Percentiles rank a stretch among this genome's conserved stretches.
Conservation (phyloP, 2,888 invertebrate species). For the Himalopsyche anomala region DNA sequence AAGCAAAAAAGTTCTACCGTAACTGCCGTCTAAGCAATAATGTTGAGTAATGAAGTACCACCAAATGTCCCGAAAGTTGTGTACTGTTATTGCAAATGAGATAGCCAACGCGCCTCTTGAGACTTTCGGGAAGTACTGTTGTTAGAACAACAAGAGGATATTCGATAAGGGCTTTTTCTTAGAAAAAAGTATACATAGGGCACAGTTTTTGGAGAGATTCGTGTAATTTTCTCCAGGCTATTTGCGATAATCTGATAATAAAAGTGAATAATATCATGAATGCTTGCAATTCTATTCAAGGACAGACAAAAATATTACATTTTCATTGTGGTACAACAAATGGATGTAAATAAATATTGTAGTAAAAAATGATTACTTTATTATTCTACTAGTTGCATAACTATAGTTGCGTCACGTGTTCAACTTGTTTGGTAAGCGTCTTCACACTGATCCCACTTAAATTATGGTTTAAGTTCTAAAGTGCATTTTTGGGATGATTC, state of each 20-base stretch:
- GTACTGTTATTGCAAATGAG: constrained; percentile 34
- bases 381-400: too few relatives aligned
- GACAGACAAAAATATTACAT: not conserved
- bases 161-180: constrained; percentile 19
- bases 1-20: not conserved
- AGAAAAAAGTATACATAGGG: not conserved
- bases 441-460: too few relatives aligned
- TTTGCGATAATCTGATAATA: constrained; percentile 5
- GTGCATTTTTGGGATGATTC: too few relatives aligned
- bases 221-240: not conserved
- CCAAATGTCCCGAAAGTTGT: constrained; percentile 34
- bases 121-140: constrained; percentile 31
- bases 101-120: constrained; percentile 26
- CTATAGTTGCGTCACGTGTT: too few relatives aligned
- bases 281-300: not conserved
- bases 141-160: constrained; percentile 15
- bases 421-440: too few relatives aligned
- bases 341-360: too few relatives aligned
- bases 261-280: not conserved
- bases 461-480: too few relatives aligned
- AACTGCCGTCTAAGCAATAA: constrained; percentile 23
- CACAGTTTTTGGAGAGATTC: constrained; percentile 20
- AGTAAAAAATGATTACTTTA: too few relatives aligned
- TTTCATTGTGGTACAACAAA: too few relatives aligned
- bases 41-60: constrained; percentile 34